Evolutionary conservation across 2,113 vertebrate species (phyloP).

Genomic region (Erythrocebus patas): DNA sequence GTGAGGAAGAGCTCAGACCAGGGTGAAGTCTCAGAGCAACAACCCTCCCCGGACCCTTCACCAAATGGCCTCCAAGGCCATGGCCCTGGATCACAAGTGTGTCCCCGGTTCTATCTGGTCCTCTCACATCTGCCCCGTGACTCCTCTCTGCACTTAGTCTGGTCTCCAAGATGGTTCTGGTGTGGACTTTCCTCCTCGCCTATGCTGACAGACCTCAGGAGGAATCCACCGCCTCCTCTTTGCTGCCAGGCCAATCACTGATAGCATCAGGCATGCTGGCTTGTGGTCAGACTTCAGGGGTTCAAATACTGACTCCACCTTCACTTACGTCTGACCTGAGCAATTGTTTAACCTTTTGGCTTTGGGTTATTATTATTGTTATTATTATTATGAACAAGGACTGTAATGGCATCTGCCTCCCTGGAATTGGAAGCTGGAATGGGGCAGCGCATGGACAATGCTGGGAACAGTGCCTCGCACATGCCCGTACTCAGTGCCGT

Average conservation of each 20-base stretch:
- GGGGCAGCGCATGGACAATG: fast-evolving
- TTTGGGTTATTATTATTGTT: too few species aligned
- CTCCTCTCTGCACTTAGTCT: not conserved
- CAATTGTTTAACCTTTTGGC: not conserved
- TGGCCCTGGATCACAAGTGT: not conserved
- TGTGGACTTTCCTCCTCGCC: not conserved
- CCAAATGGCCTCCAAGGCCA: not conserved
- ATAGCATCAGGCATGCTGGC: fast-evolving
- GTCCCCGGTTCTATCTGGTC: not conserved
- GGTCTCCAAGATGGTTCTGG: not conserved
- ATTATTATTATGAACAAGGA: too few species aligned
- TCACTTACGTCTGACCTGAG: too few species aligned
- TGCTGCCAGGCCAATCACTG: not conserved
- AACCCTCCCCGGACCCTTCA: fast-evolving
- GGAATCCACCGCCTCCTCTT: not conserved
- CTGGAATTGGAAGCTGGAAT: not conserved
- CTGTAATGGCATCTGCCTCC: fast-evolving
- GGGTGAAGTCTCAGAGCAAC: not conserved
- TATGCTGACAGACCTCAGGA: fast-evolving
- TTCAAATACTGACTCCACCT: too few species aligned
- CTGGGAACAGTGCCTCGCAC: fast-evolving
- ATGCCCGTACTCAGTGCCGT: fast-evolving
- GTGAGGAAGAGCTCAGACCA: not conserved
- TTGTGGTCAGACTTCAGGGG: fast-evolving
- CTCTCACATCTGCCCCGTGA: fast-evolving